Evolutionary conservation across 2,113 vertebrate species (phyloP), one percentile per base, ranked within the genome.

Genomic region (Fulica atra): DNA sequence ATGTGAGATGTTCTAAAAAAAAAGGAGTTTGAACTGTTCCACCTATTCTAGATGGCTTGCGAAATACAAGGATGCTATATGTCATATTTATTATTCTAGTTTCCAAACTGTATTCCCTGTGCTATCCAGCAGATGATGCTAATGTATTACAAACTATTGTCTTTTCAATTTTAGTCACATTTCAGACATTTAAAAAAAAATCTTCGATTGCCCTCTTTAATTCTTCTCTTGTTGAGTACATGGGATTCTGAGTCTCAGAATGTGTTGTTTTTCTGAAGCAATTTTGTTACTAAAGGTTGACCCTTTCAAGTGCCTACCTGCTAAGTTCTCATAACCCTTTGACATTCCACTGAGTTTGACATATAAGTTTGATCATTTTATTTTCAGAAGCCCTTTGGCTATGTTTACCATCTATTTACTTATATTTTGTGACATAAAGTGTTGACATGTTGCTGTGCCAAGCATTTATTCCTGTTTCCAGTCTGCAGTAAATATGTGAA

Each of bases 81-180:
- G 63, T 66, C n/a, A 10, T 35, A 29, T 31, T 59, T 26, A 78
- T 46, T 10, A 42, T 10, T 80, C 44, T 50, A 25, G 35, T 81
- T 88, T 79, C 86, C 36, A 63, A 73, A 61, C 26, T 89, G 65
- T 57, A 79, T 42, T 97, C 36, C 81, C 60, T 78, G 35, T 18
- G 51, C 6, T 88, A 65, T 40, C 96, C 97, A 97, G 96, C 73
- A 97, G 97, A 91, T 96, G 96, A 78, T 90, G 90, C 83, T 88
- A 79, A 92, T 74, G 73, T 46, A 77, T 90, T 93, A 89, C 59
- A 84, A 93, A 92, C 19, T 63, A n/a, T 42, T 88, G 50, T 72
- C 25, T n/a, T 9, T 29, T 85, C 53, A 13, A 23, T 86, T 78
- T 94, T 28, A 63, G 31, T 61, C 65, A 81, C 6, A 42, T 81